Evolutionary conservation across 2,888 invertebrate genomes (phyloP).

Genomic region (Pyrrhia umbra): DNA sequence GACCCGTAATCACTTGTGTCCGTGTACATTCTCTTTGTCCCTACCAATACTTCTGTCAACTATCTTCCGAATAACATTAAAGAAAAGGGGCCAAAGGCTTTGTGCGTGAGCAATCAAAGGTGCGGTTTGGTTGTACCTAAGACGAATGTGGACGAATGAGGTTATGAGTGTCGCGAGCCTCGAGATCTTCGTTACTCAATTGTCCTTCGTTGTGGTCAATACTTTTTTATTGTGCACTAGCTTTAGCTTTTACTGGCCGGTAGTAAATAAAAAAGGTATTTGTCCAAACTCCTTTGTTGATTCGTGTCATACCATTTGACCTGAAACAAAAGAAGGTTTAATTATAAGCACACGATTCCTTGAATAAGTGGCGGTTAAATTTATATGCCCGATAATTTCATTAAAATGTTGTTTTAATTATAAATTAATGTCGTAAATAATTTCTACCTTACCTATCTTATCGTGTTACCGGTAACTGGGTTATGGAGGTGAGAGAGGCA

Average conservation of each 20-base stretch:
- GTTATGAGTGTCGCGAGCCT: slow-evolving; percentile 42
- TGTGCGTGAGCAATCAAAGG: slow-evolving; percentile 68
- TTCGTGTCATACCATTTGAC: slow-evolving; percentile 7
- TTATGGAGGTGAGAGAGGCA: no score
- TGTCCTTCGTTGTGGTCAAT: slow-evolving; percentile 28
- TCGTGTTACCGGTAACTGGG: no score
- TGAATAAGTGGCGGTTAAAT: no score
- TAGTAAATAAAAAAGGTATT: slow-evolving; percentile 35
- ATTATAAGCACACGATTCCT: no score
- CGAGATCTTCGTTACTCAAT: slow-evolving; percentile 23
- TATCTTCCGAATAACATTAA: slow-evolving; percentile 19
- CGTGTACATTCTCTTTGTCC: background rate
- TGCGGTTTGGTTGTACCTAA: slow-evolving; percentile 59
- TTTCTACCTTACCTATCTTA: no score
- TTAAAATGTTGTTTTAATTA: no score
- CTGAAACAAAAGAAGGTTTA: slow-evolving; percentile 20
- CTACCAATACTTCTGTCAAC: slow-evolving; percentile 26
- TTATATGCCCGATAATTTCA: no score
- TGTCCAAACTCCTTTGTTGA: slow-evolving; percentile 3
- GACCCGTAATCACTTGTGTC: background rate
- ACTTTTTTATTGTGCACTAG: slow-evolving; percentile 26
- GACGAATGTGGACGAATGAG: no score
- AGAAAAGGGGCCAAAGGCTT: slow-evolving; percentile 56
- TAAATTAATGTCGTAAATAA: no score
- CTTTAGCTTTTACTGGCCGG: slow-evolving; percentile 16